Evolutionary conservation across 2,113 vertebrate genomes (phyloP).

Genomic region (Dicrurus megarhynchus): DNA sequence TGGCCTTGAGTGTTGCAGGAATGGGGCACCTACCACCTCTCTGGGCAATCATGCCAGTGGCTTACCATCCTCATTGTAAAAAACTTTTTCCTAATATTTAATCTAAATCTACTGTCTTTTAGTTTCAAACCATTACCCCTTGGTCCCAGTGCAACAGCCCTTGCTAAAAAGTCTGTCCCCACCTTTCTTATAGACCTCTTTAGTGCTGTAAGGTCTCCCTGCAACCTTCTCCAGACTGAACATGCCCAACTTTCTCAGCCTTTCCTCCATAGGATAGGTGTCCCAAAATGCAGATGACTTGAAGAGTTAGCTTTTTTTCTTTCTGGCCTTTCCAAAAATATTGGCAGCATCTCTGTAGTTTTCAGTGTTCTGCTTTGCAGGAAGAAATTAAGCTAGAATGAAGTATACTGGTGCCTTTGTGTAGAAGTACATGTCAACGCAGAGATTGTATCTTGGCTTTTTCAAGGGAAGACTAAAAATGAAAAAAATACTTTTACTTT

Average conservation of each 20-base stretch:
- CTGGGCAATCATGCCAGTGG: fast-evolving
- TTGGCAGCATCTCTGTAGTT: background rate
- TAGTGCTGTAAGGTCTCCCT: background rate
- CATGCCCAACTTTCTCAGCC: background rate
- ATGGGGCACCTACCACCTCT: background rate
- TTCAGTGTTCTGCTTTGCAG: background rate
- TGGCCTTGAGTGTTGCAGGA: background rate
- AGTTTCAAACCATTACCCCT: background rate
- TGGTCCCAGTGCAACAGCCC: background rate
- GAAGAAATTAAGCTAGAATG: background rate
- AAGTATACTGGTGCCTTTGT: background rate
- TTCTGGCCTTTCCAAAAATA: background rate
- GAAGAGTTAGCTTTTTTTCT: background rate
- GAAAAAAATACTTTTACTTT: background rate
- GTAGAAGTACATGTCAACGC: background rate
- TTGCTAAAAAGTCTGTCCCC: background rate
- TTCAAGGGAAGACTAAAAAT: background rate
- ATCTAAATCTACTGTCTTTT: background rate
- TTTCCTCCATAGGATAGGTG: background rate
- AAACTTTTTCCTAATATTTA: background rate
- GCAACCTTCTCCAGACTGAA: background rate
- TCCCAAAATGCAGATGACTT: background rate
- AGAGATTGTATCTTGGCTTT: background rate
- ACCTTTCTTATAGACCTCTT: background rate
- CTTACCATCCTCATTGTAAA: background rate